These are phyloP conservation scores for Brenthis daphne DNA, from an alignment of 2,888 invertebrate genomes.

Conservation along the genomic window DNA sequence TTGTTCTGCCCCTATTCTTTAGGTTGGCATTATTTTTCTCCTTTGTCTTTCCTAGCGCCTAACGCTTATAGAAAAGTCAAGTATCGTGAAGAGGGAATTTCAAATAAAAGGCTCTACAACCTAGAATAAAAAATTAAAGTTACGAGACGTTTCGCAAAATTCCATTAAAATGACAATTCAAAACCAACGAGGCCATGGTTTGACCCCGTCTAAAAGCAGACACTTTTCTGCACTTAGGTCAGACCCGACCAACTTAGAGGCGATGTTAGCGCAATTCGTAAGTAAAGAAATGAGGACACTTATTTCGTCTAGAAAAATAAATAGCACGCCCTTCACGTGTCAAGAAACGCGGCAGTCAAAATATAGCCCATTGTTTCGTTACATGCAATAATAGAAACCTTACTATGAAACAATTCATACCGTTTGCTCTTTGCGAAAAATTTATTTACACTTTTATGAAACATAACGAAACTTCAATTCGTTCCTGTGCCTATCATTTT, in stretches of 20 bases:
- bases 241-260: constrained; percentile 47
- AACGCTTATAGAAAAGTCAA: constrained; percentile 56
- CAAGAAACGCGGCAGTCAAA: constrained; percentile 44
- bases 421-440: constrained; percentile 44
- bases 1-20: constrained; percentile 72
- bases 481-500: no score
- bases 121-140: constrained; percentile 42
- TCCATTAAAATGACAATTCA: constrained; percentile 55
- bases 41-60: constrained; percentile 51
- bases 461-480: not conserved
- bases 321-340: constrained; percentile 42
- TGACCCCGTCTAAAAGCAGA: constrained; percentile 50
- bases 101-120: constrained; percentile 41
- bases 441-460: constrained; percentile 28
- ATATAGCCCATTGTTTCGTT: constrained; percentile 49
- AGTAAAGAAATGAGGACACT: constrained; percentile 59
- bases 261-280: constrained; percentile 65
- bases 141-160: constrained; percentile 35
- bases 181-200: constrained; percentile 58
- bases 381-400: constrained; percentile 59
- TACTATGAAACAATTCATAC: constrained; percentile 60
- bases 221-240: constrained; percentile 70
- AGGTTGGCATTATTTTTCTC: constrained; percentile 62
- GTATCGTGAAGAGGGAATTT: constrained; percentile 45
- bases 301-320: constrained; percentile 62